Percentiles rank a stretch among this genome's conserved stretches.
Conservation (phyloP, 2,888 invertebrate genomes). For the Parasteatoda lunata region DNA sequence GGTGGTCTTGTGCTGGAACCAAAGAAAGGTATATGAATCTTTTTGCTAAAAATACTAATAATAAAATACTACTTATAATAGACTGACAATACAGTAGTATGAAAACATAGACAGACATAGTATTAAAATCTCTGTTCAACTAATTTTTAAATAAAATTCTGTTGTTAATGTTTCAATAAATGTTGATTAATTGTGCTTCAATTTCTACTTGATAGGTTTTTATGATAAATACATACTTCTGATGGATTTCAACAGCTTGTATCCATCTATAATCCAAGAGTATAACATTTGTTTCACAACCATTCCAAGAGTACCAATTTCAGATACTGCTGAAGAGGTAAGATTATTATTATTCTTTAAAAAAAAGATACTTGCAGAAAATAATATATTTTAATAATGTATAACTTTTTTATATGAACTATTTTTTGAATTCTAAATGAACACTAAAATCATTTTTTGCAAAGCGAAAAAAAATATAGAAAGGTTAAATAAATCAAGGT, state of each 20-base stretch:
- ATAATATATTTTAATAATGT: too few relatives aligned
- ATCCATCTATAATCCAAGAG: conserved; percentile 99
- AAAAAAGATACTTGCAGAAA: too few relatives aligned
- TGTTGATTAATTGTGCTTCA: background rate
- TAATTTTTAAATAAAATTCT: background rate
- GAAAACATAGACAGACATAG: too few relatives aligned
- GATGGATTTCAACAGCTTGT: conserved; percentile 99
- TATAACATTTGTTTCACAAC: conserved; percentile 99
- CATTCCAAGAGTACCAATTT: conserved; percentile 40
- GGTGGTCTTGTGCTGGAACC: conserved; percentile 97
- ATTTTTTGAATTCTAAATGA: too few relatives aligned
- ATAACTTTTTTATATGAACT: too few relatives aligned
- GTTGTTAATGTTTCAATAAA: background rate
- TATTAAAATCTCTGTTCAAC: too few relatives aligned
- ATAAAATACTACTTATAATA: too few relatives aligned
- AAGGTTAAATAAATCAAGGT: too few relatives aligned
- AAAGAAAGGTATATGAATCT: conserved; percentile 82
- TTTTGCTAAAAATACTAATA: too few relatives aligned
- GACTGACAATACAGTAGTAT: too few relatives aligned
- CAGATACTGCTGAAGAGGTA: conserved; percentile 49
- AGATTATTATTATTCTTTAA: background rate
- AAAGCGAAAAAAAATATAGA: too few relatives aligned
- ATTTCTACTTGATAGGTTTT: conserved; percentile 78
- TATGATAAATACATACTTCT: conserved; percentile 95
- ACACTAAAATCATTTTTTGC: too few relatives aligned